Conservation (phyloP, 2,888 invertebrate genomes). For the Nemotelus nigrinus region DNA sequence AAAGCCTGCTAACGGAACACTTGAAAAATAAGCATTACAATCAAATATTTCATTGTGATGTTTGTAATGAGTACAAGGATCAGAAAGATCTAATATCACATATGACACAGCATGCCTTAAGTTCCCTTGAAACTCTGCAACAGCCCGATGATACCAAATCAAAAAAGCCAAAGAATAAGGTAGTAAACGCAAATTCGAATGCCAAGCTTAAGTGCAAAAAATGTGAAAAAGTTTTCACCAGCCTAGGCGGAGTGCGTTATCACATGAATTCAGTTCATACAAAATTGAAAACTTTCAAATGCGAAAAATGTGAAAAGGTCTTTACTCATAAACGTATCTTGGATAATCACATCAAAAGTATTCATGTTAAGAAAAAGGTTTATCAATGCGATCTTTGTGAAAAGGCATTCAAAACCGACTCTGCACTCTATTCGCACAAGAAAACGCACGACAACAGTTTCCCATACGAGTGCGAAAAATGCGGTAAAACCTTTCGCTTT, state of each 20-base stretch:
- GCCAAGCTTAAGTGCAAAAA: slow-evolving; percentile 65
- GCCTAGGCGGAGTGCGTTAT: slow-evolving; percentile 67
- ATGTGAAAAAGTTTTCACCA: slow-evolving; percentile 66
- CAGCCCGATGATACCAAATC: slow-evolving; percentile 19
- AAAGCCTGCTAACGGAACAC: slow-evolving; percentile 56
- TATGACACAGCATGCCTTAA: slow-evolving; percentile 63
- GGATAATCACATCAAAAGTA: slow-evolving; percentile 64
- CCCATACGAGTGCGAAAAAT: slow-evolving; percentile 65
- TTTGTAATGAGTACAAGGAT: slow-evolving; percentile 63
- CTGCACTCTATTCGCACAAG: slow-evolving; percentile 67
- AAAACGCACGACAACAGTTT: slow-evolving; percentile 65
- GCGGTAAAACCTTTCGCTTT: slow-evolving; percentile 67
- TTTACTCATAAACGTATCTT: slow-evolving; percentile 66
- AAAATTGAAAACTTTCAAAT: slow-evolving; percentile 65
- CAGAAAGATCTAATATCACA: slow-evolving; percentile 62
- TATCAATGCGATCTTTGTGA: slow-evolving; percentile 66
- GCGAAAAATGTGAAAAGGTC: slow-evolving; percentile 66
- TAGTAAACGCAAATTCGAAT: neutral
- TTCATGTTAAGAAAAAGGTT: slow-evolving; percentile 65
- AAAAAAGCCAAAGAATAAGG: slow-evolving; percentile 42
- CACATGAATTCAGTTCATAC: slow-evolving; percentile 68
- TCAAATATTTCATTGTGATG: slow-evolving; percentile 64
- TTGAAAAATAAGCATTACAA: slow-evolving; percentile 60
- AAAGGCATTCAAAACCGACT: slow-evolving; percentile 66
- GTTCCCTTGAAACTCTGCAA: slow-evolving; percentile 17